Conservation (phyloP, 1,140 invertebrate species). For the Phymastichus coffea region DNA sequence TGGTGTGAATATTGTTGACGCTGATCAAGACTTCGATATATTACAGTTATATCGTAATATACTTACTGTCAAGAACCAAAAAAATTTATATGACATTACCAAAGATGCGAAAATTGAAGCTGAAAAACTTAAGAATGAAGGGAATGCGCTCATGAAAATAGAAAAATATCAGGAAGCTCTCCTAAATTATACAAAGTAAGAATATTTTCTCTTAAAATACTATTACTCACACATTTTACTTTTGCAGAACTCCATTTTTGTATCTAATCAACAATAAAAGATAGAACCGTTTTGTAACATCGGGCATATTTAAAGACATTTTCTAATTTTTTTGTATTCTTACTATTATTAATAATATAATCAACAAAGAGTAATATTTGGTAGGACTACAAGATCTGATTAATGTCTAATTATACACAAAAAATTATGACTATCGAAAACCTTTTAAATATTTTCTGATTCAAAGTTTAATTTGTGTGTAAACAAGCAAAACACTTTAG, state of each 20-base stretch:
- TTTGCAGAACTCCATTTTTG: no score
- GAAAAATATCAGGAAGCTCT: constrained; percentile 79
- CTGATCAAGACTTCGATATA: constrained; percentile 48
- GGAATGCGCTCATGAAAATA: constrained; percentile 84
- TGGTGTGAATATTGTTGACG: constrained; percentile 60
- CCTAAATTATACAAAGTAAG: constrained; percentile 75
- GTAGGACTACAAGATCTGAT: no score
- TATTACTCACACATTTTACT: no score
- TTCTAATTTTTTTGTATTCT: no score
- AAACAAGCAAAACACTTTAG: no score
- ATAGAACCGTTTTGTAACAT: constrained; percentile 12
- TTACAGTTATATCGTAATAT: constrained; percentile 56
- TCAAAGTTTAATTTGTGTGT: no score
- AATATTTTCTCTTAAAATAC: constrained; percentile 3
- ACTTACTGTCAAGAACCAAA: constrained; percentile 34
- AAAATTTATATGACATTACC: constrained; percentile 28
- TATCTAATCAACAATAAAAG: background rate
- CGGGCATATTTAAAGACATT: background rate
- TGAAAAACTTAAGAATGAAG: constrained; percentile 78
- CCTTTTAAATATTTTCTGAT: no score
- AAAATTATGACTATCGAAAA: no score
- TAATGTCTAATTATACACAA: no score
- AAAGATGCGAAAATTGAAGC: constrained; percentile 65
- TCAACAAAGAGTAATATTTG: no score
- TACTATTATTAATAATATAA: no score